These are phyloP conservation scores for Pseudomyrmex concolor DNA, from an alignment of 1,140 invertebrate species.

Conservation along the genomic window DNA sequence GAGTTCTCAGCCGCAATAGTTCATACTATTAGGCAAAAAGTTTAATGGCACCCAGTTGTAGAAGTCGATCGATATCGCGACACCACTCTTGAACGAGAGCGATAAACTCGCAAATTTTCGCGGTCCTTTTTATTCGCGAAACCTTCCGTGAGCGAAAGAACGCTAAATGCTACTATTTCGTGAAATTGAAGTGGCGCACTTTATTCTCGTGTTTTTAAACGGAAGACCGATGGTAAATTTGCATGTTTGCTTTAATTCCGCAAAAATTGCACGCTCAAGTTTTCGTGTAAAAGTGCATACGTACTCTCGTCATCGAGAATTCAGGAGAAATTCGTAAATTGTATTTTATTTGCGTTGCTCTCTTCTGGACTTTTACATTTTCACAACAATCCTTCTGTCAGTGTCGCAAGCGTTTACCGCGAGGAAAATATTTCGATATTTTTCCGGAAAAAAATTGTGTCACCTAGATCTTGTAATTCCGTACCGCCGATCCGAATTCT, in stretches of 20 bases:
- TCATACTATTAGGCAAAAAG: conserved; percentile 58
- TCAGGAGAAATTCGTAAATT: conserved; percentile 18
- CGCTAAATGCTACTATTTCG: neutral
- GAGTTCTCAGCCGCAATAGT: conserved; percentile 37
- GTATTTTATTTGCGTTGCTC: conserved; percentile 7
- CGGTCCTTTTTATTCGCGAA: conserved; percentile 22
- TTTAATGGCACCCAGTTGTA: conserved; percentile 46
- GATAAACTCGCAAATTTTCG: neutral
- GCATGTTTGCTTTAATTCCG: conserved; percentile 38
- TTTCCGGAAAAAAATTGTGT: conserved; percentile 10
- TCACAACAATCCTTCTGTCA: neutral
- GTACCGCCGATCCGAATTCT: conserved; percentile 34
- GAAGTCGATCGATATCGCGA: conserved; percentile 57
- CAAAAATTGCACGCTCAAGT: conserved; percentile 6
- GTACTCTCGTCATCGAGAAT: neutral
- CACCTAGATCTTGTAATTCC: conserved; percentile 46
- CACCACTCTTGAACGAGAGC: conserved; percentile 20
- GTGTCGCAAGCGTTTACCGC: neutral
- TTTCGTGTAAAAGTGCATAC: neutral
- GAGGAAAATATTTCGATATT: conserved; percentile 30
- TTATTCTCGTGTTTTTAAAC: conserved; percentile 47
- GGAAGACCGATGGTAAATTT: neutral
- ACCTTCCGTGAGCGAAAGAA: neutral
- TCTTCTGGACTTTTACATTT: conserved; percentile 6
- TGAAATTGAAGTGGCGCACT: conserved; percentile 10